A percentile compares a stretch with the other conserved stretches of the same genome.
phyloP scores from a whole-genome alignment of 2,113 vertebrate species.

The Clarias gariepinus region DNA sequence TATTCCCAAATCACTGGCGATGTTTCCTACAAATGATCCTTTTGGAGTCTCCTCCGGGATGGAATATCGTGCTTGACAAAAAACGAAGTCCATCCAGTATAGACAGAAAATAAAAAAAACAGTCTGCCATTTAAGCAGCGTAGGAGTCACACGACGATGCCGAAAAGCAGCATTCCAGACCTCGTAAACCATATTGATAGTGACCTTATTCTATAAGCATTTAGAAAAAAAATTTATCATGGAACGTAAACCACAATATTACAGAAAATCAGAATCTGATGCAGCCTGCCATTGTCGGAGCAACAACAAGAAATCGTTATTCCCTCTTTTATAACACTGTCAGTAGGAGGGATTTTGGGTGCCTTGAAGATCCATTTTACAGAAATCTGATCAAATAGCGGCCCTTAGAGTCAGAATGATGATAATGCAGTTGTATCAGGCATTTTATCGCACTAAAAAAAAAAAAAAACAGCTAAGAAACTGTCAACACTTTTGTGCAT shows the following conservation, averaged over 20 bases:
- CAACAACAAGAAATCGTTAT: background rate
- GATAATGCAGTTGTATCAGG: conserved; percentile 29
- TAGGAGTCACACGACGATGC: background rate
- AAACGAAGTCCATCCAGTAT: background rate
- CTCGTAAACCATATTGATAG: background rate
- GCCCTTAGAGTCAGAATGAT: conserved; percentile 76
- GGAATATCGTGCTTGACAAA: conserved; percentile 65
- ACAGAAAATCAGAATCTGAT: background rate
- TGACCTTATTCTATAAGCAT: background rate
- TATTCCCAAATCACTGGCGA: conserved; percentile 67
- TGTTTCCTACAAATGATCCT: conserved; percentile 66
- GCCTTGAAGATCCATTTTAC: background rate
- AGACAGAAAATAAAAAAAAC: background rate
- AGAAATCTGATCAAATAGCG: conserved; percentile 76
- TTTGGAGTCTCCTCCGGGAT: conserved; percentile 66
- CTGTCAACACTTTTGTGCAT: too few relatives aligned
- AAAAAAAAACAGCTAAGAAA: too few relatives aligned
- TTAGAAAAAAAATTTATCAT: too few relatives aligned
- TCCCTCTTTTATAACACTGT: background rate
- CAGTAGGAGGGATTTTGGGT: conserved; percentile 8
- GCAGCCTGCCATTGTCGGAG: conserved; percentile 41
- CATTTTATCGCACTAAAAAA: too few relatives aligned
- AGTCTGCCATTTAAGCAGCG: conserved; percentile 24
- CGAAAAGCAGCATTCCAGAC: background rate
- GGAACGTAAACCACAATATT: too few relatives aligned